phyloP scores from a whole-genome alignment of 2,113 vertebrate species.

The Calidris pugnax region DNA sequence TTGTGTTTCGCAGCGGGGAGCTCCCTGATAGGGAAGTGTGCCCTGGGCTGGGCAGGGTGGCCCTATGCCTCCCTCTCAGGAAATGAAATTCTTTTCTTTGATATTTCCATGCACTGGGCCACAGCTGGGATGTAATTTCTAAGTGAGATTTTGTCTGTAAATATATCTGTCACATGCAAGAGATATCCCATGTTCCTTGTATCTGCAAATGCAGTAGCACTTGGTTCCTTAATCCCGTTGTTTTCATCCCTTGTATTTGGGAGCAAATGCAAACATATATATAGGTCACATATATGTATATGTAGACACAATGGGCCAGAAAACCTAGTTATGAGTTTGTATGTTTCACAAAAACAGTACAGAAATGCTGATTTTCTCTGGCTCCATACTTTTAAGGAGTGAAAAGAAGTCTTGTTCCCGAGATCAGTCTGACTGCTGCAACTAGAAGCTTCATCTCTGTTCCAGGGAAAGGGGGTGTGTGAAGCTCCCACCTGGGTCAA shows the following conservation, averaged over 20 bases:
- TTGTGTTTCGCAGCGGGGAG: not conserved
- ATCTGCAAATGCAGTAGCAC: not conserved
- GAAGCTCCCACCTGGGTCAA: not conserved
- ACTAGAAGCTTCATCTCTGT: not conserved
- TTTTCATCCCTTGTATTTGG: not conserved
- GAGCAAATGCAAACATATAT: not conserved
- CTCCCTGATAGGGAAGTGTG: not conserved
- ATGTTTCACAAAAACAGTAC: not conserved
- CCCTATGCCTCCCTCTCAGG: not conserved
- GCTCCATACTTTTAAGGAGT: not conserved
- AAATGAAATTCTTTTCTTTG: not conserved
- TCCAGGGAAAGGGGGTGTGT: not conserved
- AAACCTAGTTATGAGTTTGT: not conserved
- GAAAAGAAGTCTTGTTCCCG: not conserved
- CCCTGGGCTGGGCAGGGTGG: not conserved
- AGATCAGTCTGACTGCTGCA: not conserved
- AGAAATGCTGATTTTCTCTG: not conserved
- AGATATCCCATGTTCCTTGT: not conserved
- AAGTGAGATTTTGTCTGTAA: not conserved
- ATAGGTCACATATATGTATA: not conserved
- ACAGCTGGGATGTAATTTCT: not conserved
- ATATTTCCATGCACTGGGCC: not conserved
- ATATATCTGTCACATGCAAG: not conserved
- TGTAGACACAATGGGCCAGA: not conserved
- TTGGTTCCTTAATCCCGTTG: not conserved